These are phyloP conservation scores for Cichladusa arquata DNA, from an alignment of 2,113 vertebrate species.

Conservation along the genomic window DNA sequence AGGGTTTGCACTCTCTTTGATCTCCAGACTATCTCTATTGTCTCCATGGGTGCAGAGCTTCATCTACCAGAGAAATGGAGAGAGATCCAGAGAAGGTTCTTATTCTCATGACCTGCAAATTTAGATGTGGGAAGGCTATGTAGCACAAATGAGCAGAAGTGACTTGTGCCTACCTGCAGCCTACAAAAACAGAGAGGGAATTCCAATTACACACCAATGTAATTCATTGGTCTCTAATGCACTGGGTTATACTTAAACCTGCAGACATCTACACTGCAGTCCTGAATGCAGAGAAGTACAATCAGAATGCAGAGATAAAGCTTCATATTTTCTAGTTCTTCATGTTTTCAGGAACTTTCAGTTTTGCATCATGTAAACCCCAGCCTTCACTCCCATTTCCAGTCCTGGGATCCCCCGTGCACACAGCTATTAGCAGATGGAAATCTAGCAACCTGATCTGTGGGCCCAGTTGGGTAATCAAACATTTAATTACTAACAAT, in stretches of 20 bases:
- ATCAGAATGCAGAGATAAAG: background rate
- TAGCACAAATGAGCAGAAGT: background rate
- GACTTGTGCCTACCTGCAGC: background rate
- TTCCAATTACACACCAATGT: background rate
- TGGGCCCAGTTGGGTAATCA: slow-evolving; percentile 59
- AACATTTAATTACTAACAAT: slow-evolving; percentile 63
- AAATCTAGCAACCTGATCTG: slow-evolving; percentile 43
- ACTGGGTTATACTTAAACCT: background rate
- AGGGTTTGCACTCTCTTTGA: background rate
- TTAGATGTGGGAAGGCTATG: background rate
- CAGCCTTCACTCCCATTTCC: background rate
- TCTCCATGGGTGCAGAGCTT: background rate
- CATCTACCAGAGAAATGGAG: rapidly evolving
- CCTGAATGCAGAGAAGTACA: background rate
- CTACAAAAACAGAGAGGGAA: background rate
- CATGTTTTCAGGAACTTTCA: background rate
- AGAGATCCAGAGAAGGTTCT: background rate
- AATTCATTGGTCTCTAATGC: background rate
- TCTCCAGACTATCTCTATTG: too few species aligned
- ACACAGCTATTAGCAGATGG: slow-evolving; percentile 41
- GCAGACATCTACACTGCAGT: background rate
- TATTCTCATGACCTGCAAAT: background rate
- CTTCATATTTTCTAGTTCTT: background rate
- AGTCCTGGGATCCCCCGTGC: background rate
- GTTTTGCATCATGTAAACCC: background rate